Percentiles rank a stretch among this genome's conserved stretches.
Conservation (phyloP, 2,888 invertebrate species). For the Eurois occulta region DNA sequence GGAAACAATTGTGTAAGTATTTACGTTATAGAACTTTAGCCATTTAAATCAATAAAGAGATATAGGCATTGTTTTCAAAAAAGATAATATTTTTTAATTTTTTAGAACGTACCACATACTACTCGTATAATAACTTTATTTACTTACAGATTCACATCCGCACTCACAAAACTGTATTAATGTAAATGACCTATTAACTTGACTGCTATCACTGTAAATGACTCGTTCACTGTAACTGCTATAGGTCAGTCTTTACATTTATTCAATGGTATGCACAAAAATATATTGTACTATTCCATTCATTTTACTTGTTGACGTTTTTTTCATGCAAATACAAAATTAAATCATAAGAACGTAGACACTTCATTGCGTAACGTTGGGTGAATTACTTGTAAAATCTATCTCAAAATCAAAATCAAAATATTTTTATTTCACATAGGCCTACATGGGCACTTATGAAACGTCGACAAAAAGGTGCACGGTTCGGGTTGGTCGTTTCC, state of each 20-base stretch:
- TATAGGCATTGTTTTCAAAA: background rate
- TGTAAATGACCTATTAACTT: conserved; percentile 8
- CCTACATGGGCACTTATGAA: too few relatives aligned
- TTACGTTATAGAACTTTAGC: background rate
- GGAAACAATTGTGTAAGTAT: background rate
- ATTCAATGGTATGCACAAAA: background rate
- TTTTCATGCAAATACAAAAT: background rate
- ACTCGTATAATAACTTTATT: background rate
- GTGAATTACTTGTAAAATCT: background rate
- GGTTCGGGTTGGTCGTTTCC: too few relatives aligned
- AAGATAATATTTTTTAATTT: background rate
- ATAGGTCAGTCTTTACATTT: background rate
- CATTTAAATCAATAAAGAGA: background rate
- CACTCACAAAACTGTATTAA: conserved; percentile 10
- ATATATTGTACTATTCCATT: background rate
- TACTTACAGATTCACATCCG: background rate
- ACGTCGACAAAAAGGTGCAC: too few relatives aligned
- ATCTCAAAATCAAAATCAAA: too few relatives aligned
- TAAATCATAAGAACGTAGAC: background rate
- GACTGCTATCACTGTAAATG: conserved; percentile 3
- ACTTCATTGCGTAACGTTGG: background rate
- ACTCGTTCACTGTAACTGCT: conserved; percentile 1
- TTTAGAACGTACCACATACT: background rate
- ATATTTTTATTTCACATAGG: too few relatives aligned
- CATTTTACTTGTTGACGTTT: background rate